Evolutionary conservation across 2,113 vertebrate species (phyloP).

Genomic region (Microcebus tavaratra): DNA sequence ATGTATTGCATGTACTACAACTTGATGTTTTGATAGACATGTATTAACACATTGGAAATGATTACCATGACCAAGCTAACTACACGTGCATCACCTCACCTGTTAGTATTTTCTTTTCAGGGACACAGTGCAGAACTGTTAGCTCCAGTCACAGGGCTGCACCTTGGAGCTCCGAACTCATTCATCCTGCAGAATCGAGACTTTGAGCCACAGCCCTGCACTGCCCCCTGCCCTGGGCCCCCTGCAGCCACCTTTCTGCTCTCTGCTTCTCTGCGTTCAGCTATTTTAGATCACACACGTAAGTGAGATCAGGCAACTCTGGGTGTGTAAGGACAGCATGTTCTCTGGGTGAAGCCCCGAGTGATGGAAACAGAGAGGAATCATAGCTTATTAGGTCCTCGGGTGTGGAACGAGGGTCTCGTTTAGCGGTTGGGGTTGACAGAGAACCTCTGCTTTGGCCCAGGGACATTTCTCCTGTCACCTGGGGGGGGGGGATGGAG

Average conservation of each 20-base stretch:
- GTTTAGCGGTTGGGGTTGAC: background rate
- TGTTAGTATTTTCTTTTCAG: background rate
- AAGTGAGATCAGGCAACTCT: background rate
- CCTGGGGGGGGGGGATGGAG: background rate
- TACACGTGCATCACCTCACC: background rate
- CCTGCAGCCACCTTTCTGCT: background rate
- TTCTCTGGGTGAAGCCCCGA: background rate
- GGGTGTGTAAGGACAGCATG: fast-evolving
- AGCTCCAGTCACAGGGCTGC: background rate
- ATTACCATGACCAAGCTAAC: background rate
- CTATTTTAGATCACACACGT: background rate
- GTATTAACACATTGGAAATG: too few species aligned
- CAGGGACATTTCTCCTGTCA: background rate
- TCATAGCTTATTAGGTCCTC: background rate
- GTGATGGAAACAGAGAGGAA: too few species aligned
- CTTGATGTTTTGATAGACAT: too few species aligned
- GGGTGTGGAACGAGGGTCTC: background rate
- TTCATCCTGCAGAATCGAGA: background rate
- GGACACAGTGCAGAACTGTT: too few species aligned
- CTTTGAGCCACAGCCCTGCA: background rate
- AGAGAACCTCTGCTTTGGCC: background rate
- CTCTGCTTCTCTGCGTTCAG: background rate
- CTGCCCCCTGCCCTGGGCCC: too few species aligned
- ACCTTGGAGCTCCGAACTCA: background rate
- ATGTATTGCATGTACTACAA: too few species aligned